These are phyloP conservation scores for Strongylocentrotus purpuratus DNA, from an alignment of 35 echinoderm and acorn worm genomes.

Conservation along the genomic window DNA sequence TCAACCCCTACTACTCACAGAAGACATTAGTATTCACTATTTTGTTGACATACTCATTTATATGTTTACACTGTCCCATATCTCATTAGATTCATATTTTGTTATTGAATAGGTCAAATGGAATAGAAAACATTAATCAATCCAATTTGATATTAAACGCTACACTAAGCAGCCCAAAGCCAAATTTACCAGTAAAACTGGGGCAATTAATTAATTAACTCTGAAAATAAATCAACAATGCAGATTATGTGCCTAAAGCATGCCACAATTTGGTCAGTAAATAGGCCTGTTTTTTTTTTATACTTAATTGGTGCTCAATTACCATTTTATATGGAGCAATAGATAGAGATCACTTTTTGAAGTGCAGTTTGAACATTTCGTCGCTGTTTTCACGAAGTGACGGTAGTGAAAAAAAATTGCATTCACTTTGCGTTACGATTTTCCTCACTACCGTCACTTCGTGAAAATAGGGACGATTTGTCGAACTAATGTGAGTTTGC, in stretches of 20 bases:
- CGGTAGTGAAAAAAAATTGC: too few species aligned
- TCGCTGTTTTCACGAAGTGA: too few species aligned
- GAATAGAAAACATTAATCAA: neutral
- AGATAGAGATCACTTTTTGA: too few species aligned
- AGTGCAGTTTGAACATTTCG: too few species aligned
- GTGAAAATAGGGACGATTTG: too few species aligned
- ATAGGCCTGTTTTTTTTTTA: too few species aligned
- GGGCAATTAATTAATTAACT: neutral
- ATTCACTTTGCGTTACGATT: too few species aligned
- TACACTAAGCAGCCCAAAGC: neutral
- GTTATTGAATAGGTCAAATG: neutral
- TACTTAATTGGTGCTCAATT: too few species aligned
- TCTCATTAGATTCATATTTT: neutral
- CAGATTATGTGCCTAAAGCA: neutral
- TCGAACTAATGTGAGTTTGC: too few species aligned
- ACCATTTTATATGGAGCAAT: too few species aligned
- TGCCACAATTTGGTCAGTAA: neutral
- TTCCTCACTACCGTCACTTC: too few species aligned
- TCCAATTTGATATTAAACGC: neutral
- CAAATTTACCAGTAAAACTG: neutral
- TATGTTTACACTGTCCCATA: neutral
- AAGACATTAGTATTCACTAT: neutral
- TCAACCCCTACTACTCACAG: neutral
- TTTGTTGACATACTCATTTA: neutral
- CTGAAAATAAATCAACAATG: neutral